Evolutionary conservation across 1,140 invertebrate genomes (phyloP).

Genomic region (Palaemon carinicauda): DNA sequence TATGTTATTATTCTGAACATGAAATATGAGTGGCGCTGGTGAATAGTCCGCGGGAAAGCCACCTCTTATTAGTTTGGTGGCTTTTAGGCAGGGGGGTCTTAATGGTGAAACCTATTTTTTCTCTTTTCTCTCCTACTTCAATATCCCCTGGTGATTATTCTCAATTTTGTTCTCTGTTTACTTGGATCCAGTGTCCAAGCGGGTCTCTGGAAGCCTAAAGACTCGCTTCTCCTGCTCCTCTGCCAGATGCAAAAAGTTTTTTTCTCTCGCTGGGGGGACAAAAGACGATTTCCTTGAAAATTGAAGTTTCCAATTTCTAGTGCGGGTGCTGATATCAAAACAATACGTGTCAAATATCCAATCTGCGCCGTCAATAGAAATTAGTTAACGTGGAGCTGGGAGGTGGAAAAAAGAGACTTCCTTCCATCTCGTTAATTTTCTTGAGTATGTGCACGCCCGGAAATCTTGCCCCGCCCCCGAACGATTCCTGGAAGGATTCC

Average conservation of each 20-base stretch:
- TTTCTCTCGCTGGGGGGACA: background rate
- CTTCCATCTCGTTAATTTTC: slow-evolving; percentile 59
- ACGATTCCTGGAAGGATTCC: slow-evolving; percentile 56
- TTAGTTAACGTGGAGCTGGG: slow-evolving; percentile 55
- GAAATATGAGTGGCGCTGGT: slow-evolving; percentile 52
- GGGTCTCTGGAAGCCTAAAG: slow-evolving; percentile 53
- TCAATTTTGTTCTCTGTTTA: slow-evolving; percentile 56
- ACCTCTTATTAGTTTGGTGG: slow-evolving; percentile 54
- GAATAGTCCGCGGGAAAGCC: slow-evolving; percentile 48
- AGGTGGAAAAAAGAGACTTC: slow-evolving; percentile 56
- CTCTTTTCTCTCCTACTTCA: slow-evolving; percentile 38
- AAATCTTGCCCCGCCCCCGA: slow-evolving; percentile 56
- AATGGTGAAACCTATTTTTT: slow-evolving; percentile 51
- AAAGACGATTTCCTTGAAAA: slow-evolving; percentile 47
- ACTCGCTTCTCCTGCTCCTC: slow-evolving; percentile 28
- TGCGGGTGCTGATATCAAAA: slow-evolving; percentile 55
- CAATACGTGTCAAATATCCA: slow-evolving; percentile 59
- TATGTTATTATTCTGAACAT: slow-evolving; percentile 57
- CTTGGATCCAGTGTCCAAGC: slow-evolving; percentile 57
- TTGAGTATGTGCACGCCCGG: slow-evolving; percentile 58
- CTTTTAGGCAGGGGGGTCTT: slow-evolving; percentile 49
- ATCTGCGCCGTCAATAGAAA: slow-evolving; percentile 59
- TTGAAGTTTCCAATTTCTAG: slow-evolving; percentile 55
- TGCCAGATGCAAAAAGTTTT: slow-evolving; percentile 57
- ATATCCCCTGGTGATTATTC: slow-evolving; percentile 54